These are phyloP conservation scores for Bos javanicus DNA, from an alignment of 2,113 vertebrate genomes.

Conservation along the genomic window DNA sequence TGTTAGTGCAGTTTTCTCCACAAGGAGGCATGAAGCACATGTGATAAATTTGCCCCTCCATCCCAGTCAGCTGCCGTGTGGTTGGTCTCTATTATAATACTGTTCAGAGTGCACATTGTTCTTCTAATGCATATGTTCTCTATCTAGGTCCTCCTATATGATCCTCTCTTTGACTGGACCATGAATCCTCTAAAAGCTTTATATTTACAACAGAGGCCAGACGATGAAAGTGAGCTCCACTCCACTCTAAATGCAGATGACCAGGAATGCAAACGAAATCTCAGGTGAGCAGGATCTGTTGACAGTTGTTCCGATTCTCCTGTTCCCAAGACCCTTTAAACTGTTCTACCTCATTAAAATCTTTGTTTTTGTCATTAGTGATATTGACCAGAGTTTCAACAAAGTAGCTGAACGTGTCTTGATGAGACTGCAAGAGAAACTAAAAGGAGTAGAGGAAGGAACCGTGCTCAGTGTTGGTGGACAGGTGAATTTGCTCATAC, in stretches of 20 bases:
- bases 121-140: background rate
- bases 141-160: constrained; percentile 93
- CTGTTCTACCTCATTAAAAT: background rate
- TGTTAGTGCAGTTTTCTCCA: background rate
- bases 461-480: constrained; percentile 94
- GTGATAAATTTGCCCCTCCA: background rate
- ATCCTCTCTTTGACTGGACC: constrained; percentile 98
- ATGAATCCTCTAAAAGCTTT: constrained; percentile 98
- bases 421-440: constrained; percentile 96
- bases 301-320: background rate
- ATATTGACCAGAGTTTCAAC: constrained; percentile 92
- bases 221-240: constrained; percentile 93
- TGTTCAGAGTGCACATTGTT: background rate
- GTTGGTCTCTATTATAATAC: background rate
- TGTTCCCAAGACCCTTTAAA: background rate
- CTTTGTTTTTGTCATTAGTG: constrained; percentile 64
- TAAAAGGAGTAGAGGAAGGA: constrained; percentile 97
- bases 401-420: constrained; percentile 98
- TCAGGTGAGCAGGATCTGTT: constrained; percentile 79
- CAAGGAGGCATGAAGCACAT: background rate
- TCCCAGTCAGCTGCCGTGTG: background rate
- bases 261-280: constrained; percentile 84
- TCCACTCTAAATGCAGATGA: constrained; percentile 83
- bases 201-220: constrained; percentile 92
- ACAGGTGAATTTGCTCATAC: constrained; percentile 98